phyloP scores from a whole-genome alignment of 2,797 vertebrate genomes.

The Sphenopsis melanotis region DNA sequence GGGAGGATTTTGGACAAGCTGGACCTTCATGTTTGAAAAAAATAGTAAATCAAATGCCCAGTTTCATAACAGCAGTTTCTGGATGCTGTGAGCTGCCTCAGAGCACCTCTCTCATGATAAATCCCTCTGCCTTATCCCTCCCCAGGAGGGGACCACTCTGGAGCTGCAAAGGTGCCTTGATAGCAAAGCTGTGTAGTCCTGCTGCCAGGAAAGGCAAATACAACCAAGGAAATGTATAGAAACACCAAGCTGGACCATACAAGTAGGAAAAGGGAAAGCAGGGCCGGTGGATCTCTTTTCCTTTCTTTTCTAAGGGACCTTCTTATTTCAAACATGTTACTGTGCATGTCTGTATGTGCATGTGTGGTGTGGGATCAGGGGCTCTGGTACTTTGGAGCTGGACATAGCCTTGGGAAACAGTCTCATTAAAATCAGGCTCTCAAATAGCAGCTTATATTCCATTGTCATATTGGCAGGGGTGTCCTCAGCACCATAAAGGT shows the following conservation, averaged over 20 bases:
- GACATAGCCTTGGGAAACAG: background rate
- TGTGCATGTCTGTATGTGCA: background rate
- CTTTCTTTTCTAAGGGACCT: background rate
- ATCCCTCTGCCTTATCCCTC: background rate
- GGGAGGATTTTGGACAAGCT: background rate
- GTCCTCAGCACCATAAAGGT: background rate
- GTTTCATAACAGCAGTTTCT: background rate
- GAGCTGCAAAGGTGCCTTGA: background rate
- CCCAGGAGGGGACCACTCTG: background rate
- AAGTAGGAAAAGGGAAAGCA: background rate
- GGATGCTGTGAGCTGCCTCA: background rate
- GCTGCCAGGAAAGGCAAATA: background rate
- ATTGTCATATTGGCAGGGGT: background rate
- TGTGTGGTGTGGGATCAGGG: background rate
- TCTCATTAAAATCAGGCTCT: background rate
- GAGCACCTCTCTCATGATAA: background rate
- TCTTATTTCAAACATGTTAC: background rate
- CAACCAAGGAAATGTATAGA: background rate
- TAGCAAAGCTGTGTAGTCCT: background rate
- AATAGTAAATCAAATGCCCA: background rate
- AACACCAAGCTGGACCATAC: background rate
- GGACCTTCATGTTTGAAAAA: background rate
- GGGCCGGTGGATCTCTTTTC: background rate
- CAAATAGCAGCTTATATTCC: background rate
- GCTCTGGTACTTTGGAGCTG: background rate